Evolutionary conservation across 1,140 invertebrate genomes (phyloP).

Genomic region (Camponotus floridanus): DNA sequence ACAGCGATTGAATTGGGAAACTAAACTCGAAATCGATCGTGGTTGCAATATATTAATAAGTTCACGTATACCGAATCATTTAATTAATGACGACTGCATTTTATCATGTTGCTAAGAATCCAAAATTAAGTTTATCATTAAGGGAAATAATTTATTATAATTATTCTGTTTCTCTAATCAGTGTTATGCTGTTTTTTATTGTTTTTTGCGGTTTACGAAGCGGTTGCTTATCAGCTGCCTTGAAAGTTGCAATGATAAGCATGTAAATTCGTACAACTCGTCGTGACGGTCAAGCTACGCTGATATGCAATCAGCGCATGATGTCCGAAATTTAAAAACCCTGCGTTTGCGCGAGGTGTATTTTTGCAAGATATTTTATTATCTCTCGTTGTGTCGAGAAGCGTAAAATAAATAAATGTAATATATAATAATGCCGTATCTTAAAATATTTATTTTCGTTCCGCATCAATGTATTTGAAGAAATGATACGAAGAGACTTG

Average conservation of each 20-base stretch:
- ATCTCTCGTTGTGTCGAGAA: not conserved
- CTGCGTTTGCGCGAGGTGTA: not conserved
- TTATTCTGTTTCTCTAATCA: conserved; percentile 47
- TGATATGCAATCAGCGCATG: conserved; percentile 4
- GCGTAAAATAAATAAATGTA: conserved; percentile 25
- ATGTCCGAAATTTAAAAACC: conserved; percentile 10
- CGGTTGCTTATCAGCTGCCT: not conserved
- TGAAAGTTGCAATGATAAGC: conserved; percentile 68
- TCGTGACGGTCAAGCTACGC: conserved; percentile 28
- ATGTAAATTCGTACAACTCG: conserved; percentile 70
- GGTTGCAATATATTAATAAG: conserved; percentile 8
- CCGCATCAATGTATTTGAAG: not conserved
- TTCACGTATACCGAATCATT: conserved; percentile 12
- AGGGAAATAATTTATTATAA: conserved; percentile 48
- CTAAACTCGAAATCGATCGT: not conserved
- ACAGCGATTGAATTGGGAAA: not conserved
- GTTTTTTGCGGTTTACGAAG: conserved; percentile 6
- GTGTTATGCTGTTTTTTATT: conserved; percentile 21
- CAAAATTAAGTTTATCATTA: conserved; percentile 13
- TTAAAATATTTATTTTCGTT: conserved; percentile 1
- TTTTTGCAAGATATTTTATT: not conserved
- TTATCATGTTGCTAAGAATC: not conserved
- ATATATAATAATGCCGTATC: not conserved
- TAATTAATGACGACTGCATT: conserved; percentile 23
- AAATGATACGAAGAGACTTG: not conserved